Base-by-base conservation (phyloP, 2,888 invertebrate genomes). In the Timema podura region DNA sequence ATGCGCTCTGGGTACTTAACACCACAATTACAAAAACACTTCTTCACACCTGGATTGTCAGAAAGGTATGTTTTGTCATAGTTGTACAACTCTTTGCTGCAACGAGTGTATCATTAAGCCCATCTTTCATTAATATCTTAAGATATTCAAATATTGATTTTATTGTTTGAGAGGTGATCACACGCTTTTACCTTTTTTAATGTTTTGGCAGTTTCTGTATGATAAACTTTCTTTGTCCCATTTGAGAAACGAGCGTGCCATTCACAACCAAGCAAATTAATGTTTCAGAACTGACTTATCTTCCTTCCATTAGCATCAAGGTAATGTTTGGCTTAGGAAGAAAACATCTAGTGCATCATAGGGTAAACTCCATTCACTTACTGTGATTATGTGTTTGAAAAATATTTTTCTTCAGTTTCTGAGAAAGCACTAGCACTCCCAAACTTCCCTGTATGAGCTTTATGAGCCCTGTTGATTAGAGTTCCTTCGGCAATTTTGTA, bases 41-140 rank as follows among this genome's bases (percentile, higher is more conserved):
- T 67, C 47, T 67, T 67, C 46, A 30, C 54, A 54, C 57, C 67
- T n/a, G 54, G 67, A 54, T 67, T 46, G 46, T 67, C 67, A 13
- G n/a, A 16, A 30, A 67, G 57, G 45, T 67, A 45, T 16, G 54
- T 54, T 44, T 67, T 57, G 15, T 67, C 67, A 44, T 13, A 67
- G 45, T 67, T 67, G 57, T 54, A 30, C 5, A 67, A 2, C 44
- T 67, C 44, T 54, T 13, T 8, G 67, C 44, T 8, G 57, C 54
- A 5, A 16, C 30, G 30, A 30, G 30, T 30, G 30, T 30, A 30
- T 30, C 30, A 30, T 30, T 30, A 30, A 30, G 30, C 45, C 16
- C 30, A 6, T 61, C 61, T 15, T 30, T 44, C 8, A 59, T 10
- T 16, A 45, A 59, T 46, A 67, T 46, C 6, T 66, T 48, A n/a